phyloP scores from a whole-genome alignment of 2,113 vertebrate genomes.

The Paraplagusia blochii region DNA sequence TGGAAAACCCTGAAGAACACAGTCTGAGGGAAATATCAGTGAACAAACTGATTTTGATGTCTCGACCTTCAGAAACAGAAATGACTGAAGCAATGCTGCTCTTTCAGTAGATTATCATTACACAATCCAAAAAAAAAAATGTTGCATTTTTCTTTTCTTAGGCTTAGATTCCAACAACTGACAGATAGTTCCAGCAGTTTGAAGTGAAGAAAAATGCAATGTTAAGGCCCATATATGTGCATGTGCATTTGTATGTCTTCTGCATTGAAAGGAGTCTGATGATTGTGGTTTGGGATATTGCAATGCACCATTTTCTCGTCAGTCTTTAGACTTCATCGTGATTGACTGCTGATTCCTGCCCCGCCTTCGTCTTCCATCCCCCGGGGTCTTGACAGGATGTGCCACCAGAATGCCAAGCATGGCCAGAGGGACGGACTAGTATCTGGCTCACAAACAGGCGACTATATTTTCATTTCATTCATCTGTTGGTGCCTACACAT shows the following conservation, averaged over 20 bases:
- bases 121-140: constrained; percentile 15
- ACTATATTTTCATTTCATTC: constrained; percentile 9
- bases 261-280: constrained; percentile 28
- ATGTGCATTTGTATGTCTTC: constrained; percentile 11
- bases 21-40: no score
- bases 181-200: constrained; percentile 4
- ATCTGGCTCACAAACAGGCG: constrained; percentile 18
- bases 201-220: constrained; percentile 13
- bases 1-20: no score
- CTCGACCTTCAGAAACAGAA: no score
- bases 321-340: constrained; percentile 50
- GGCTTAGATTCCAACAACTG: constrained; percentile 24
- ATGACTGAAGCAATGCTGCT: no score
- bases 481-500: background rate
- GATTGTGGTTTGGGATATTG: constrained; percentile 51
- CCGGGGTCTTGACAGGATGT: constrained; percentile 42
- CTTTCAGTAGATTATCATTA: no score
- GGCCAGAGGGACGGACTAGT: constrained; percentile 21
- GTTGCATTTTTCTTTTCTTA: constrained; percentile 6
- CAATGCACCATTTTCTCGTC: constrained; percentile 29
- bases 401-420: constrained; percentile 43
- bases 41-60: no score
- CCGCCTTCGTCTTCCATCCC: constrained; percentile 21
- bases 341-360: constrained; percentile 34
- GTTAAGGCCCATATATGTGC: constrained; percentile 21